Percentiles rank a stretch among this genome's conserved stretches.
Evolutionary conservation across 2,797 vertebrate species (phyloP).

Genomic region (Micrastur ruficollis): DNA sequence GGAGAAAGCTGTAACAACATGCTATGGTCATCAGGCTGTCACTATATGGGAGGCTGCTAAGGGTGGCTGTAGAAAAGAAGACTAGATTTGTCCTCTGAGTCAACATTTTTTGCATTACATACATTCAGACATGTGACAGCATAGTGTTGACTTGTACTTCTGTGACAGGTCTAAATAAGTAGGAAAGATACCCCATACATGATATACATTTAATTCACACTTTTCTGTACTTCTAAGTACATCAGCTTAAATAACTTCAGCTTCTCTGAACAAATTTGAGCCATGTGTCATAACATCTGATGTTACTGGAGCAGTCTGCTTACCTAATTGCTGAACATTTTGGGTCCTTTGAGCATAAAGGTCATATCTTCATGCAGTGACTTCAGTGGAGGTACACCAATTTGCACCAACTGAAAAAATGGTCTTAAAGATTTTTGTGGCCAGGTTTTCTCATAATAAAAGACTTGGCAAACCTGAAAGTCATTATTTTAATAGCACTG

Average conservation of each 20-base stretch:
- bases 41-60: background rate
- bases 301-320: background rate
- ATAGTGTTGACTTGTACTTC: background rate
- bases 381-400: background rate
- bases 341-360: background rate
- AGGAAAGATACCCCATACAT: background rate
- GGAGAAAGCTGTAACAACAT: background rate
- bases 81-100: background rate
- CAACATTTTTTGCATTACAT: background rate
- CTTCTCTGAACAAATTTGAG: background rate
- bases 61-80: background rate
- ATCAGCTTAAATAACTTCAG: background rate
- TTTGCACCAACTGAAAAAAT: conserved; percentile 2
- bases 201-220: background rate
- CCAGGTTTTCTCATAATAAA: conserved; percentile 25
- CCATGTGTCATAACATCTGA: background rate
- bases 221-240: background rate
- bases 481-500: conserved; percentile 37
- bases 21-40: background rate
- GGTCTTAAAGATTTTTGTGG: background rate
- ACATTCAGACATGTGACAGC: background rate
- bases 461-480: conserved; percentile 21
- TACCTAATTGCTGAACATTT: conserved; percentile 18
- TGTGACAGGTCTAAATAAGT: background rate
- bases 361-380: background rate